These are phyloP conservation scores for Sakesphorus luctuosus DNA, from an alignment of 2,113 vertebrate species.

Conservation along the genomic window DNA sequence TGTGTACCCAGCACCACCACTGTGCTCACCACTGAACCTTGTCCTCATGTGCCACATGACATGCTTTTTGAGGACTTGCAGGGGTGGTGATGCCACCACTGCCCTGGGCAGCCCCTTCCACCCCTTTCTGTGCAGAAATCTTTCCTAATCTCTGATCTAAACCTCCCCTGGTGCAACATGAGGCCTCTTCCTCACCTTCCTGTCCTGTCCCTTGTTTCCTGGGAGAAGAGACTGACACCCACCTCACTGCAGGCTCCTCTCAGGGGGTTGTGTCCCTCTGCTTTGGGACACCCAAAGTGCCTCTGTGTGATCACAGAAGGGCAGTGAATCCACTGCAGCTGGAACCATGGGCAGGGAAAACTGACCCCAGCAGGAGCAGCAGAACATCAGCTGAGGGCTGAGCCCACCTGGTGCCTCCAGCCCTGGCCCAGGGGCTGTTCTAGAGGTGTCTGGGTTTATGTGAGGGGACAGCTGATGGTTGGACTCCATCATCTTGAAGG, in stretches of 20 bases:
- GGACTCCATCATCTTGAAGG: background rate
- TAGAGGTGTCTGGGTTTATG: background rate
- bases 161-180: background rate
- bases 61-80: background rate
- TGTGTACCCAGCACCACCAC: background rate
- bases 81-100: background rate
- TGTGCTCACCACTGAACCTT: background rate
- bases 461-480: background rate
- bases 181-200: background rate
- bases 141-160: background rate
- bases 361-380: fast-evolving
- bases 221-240: background rate
- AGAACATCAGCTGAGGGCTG: background rate
- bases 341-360: background rate
- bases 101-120: background rate
- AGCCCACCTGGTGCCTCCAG: background rate
- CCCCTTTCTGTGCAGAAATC: background rate
- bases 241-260: background rate
- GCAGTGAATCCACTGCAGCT: fast-evolving
- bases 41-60: background rate
- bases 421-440: background rate
- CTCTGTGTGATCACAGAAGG: background rate
- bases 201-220: background rate
- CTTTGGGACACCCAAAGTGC: background rate
- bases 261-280: background rate